Conservation (phyloP, 2,888 invertebrate genomes). For the Spialia ferax region DNA sequence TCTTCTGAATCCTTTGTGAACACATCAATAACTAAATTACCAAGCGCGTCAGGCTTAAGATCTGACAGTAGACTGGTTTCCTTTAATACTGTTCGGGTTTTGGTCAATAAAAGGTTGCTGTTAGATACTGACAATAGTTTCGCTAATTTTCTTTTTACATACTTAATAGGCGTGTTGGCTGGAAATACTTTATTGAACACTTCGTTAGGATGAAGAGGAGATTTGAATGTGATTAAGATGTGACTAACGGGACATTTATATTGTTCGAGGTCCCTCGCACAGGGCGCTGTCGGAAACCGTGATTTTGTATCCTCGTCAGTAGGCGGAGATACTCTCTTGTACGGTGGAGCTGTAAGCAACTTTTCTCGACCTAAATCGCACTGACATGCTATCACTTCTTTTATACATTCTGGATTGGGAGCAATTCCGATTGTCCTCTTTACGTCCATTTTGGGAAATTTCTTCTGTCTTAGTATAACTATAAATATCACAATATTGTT, state of each 20-base stretch:
- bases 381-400: constrained; percentile 67
- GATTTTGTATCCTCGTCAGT: constrained; percentile 60
- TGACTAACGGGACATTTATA: constrained; percentile 77
- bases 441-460: constrained; percentile 51
- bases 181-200: constrained; percentile 79
- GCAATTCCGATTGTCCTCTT: constrained; percentile 60
- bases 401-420: constrained; percentile 60
- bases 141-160: constrained; percentile 75
- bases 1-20: constrained; percentile 76
- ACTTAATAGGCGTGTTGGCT: constrained; percentile 72
- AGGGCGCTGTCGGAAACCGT: constrained; percentile 71
- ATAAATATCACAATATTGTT: neutral
- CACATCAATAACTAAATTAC: constrained; percentile 75
- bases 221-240: constrained; percentile 72
- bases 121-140: constrained; percentile 73
- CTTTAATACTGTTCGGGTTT: constrained; percentile 76
- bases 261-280: constrained; percentile 65
- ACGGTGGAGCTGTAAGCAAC: constrained; percentile 76
- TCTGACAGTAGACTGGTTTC: constrained; percentile 71
- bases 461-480: constrained; percentile 39
- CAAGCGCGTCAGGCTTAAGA: constrained; percentile 70
- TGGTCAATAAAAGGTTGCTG: constrained; percentile 71
- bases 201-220: constrained; percentile 71
- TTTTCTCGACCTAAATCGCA: constrained; percentile 80
- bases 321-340: constrained; percentile 56